Conservation (phyloP, 2,888 invertebrate species). For the Drosophila phalerata region DNA sequence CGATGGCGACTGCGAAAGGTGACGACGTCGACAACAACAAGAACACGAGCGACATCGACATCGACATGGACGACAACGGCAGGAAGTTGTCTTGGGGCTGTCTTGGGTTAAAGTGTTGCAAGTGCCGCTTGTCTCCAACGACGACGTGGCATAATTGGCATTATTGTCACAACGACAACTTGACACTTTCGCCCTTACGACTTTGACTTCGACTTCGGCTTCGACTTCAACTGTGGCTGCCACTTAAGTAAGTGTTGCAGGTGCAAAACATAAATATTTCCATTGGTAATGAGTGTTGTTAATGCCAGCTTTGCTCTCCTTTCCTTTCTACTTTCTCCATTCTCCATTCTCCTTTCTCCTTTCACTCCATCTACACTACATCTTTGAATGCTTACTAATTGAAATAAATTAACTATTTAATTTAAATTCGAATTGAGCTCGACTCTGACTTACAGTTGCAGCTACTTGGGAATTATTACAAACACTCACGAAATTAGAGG, state of each 20-base stretch:
- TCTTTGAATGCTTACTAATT: constrained; percentile 25
- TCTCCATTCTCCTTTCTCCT: too few species aligned
- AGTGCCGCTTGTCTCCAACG: constrained; percentile 22
- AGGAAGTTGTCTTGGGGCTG: constrained; percentile 59
- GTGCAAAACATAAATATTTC: constrained; percentile 60
- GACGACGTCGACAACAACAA: constrained; percentile 24
- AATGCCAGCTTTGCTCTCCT: constrained; percentile 25
- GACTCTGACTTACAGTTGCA: neutral
- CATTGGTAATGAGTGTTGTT: constrained; percentile 62
- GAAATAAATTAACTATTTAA: constrained; percentile 32
- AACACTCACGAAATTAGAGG: constrained; percentile 2
- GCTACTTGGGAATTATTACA: neutral
- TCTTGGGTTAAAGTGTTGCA: constrained; percentile 42
- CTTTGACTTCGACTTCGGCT: neutral
- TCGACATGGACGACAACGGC: constrained; percentile 5
- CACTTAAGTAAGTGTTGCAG: constrained; percentile 11
- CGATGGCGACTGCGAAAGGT: constrained; percentile 33
- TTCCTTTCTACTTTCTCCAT: neutral
- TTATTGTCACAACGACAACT: constrained; percentile 63
- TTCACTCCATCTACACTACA: neutral
- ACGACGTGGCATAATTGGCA: constrained; percentile 64
- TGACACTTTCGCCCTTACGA: constrained; percentile 47
- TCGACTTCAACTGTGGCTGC: constrained; percentile 9
- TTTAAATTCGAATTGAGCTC: neutral
- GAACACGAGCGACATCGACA: neutral